Evolutionary conservation across 2,888 invertebrate species (phyloP).

Genomic region (Buathra laborator): DNA sequence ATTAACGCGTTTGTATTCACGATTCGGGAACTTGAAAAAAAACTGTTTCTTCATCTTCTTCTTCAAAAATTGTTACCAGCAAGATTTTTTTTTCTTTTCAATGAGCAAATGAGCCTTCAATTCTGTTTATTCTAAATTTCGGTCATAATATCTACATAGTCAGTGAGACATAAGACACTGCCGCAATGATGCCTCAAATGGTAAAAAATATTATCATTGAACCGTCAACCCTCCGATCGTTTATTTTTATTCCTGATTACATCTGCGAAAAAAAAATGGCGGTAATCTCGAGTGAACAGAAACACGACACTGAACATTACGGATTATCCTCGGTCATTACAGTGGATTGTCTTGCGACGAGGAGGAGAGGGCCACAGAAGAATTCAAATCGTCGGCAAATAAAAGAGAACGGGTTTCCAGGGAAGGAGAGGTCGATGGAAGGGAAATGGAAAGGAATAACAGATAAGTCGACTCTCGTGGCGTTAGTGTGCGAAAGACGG

Average conservation of each 20-base stretch:
- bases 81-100: no score
- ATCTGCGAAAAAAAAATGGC: constrained; percentile 22
- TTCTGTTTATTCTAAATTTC: no score
- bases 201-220: neutral
- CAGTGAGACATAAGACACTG: neutral
- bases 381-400: constrained; percentile 52
- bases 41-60: neutral
- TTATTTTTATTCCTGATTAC: constrained; percentile 62
- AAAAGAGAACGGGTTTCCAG: constrained; percentile 27
- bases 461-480: constrained; percentile 19
- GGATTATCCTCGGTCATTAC: constrained; percentile 37
- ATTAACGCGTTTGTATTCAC: no score
- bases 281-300: constrained; percentile 44
- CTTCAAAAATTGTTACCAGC: neutral
- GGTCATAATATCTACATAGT: no score
- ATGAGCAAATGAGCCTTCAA: no score
- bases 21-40: neutral
- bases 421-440: constrained; percentile 14
- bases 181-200: neutral
- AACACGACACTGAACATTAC: neutral
- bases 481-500: constrained; percentile 10
- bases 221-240: constrained; percentile 40
- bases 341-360: constrained; percentile 44
- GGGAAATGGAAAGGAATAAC: constrained; percentile 24
- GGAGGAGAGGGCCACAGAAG: neutral